phyloP scores from a whole-genome alignment of 2,888 invertebrate species.

The Andrena marginata region DNA sequence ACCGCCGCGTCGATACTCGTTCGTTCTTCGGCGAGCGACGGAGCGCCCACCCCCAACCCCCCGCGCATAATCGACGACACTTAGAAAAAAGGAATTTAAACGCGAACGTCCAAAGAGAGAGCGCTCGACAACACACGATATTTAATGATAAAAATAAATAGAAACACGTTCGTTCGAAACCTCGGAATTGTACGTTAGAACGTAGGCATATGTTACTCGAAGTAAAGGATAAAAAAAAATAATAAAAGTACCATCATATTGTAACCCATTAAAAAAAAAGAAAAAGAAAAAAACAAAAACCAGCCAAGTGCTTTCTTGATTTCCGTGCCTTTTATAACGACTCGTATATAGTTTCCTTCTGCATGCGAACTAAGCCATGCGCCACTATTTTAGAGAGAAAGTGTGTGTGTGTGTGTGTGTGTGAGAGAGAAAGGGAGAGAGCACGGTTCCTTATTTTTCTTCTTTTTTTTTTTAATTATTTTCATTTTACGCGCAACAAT shows the following conservation, averaged over 20 bases:
- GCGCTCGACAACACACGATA: slow-evolving; percentile 38
- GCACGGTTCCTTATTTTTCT: slow-evolving; percentile 45
- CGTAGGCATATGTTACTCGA: slow-evolving; percentile 74
- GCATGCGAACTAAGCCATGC: slow-evolving; percentile 50
- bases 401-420: neutral
- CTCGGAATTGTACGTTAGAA: slow-evolving; percentile 76
- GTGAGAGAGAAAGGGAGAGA: slow-evolving; percentile 19
- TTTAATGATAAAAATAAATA: slow-evolving; percentile 37
- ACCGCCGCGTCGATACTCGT: too few species aligned
- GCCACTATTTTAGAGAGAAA: slow-evolving; percentile 19
- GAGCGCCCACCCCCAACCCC: too few species aligned
- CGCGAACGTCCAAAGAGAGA: slow-evolving; percentile 44
- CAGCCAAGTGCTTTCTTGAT: slow-evolving; percentile 81
- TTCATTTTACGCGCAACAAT: slow-evolving; percentile 14
- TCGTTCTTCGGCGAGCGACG: too few species aligned
- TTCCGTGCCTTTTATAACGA: slow-evolving; percentile 78
- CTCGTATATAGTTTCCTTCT: slow-evolving; percentile 62
- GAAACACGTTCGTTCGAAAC: slow-evolving; percentile 47
- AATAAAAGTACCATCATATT: slow-evolving; percentile 63
- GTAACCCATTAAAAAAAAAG: slow-evolving; percentile 59
- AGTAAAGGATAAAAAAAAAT: slow-evolving; percentile 31
- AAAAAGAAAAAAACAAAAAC: slow-evolving; percentile 10
- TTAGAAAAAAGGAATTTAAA: slow-evolving; percentile 12
- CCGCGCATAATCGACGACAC: neutral
- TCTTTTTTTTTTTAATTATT: slow-evolving; percentile 9